Evolutionary conservation across 2,888 invertebrate species (phyloP).

Genomic region (Gortyna flavago): DNA sequence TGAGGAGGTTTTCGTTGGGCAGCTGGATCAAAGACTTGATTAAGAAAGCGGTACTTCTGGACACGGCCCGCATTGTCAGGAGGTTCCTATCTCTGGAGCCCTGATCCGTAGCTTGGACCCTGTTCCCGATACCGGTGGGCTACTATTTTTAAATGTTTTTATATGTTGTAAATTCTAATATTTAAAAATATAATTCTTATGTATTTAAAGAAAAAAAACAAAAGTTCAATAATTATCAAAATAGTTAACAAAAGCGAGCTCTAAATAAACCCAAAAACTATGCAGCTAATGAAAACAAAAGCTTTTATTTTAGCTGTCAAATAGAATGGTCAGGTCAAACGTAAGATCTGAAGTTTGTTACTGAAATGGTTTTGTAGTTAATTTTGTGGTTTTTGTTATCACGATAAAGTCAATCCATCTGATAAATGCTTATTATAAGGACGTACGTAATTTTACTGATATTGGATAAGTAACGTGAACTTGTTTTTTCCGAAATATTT

Average conservation of each 20-base stretch:
- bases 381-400: slow-evolving; percentile 27
- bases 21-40: no score
- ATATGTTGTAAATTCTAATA: no score
- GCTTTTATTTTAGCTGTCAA: slow-evolving; percentile 2
- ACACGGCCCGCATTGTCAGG: no score
- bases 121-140: no score
- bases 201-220: no score
- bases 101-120: no score
- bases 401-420: slow-evolving; percentile 42
- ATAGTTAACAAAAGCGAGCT: not conserved
- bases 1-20: no score
- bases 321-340: not conserved
- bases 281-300: not conserved
- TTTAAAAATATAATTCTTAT: no score
- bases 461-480: slow-evolving; percentile 25
- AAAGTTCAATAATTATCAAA: not conserved
- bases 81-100: no score
- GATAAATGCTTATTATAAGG: slow-evolving; percentile 18
- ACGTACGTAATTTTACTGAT: slow-evolving; percentile 31
- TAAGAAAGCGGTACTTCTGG: no score
- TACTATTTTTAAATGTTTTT: no score
- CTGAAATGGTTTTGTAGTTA: not conserved
- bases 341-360: not conserved
- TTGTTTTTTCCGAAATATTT: slow-evolving; percentile 1
- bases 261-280: not conserved